Conservation (phyloP, 2,797 vertebrate genomes). For the Adelosebastes latens region DNA sequence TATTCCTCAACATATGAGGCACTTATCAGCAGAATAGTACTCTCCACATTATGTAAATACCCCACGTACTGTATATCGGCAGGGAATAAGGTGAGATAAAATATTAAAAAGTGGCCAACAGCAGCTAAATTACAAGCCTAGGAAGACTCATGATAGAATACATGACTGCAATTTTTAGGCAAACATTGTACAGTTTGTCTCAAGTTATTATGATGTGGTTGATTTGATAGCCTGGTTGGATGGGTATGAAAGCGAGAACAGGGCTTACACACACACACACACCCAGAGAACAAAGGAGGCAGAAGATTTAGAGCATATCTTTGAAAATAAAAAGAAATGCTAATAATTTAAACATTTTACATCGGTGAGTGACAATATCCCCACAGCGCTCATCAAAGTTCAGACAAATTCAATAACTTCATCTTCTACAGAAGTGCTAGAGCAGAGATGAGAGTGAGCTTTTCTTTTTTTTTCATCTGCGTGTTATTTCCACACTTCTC, state of each 20-base stretch:
- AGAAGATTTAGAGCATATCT: slow-evolving; percentile 25
- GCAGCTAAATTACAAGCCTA: slow-evolving; percentile 2
- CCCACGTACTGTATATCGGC: background rate
- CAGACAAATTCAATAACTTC: slow-evolving; percentile 51
- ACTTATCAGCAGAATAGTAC: background rate
- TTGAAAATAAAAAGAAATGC: slow-evolving; percentile 8
- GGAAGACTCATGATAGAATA: background rate
- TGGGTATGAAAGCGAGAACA: background rate
- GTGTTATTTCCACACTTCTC: slow-evolving; percentile 46
- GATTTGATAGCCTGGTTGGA: slow-evolving; percentile 4
- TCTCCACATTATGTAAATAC: background rate
- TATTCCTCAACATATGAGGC: background rate
- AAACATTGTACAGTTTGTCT: slow-evolving; percentile 11
- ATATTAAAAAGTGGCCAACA: background rate
- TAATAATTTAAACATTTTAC: slow-evolving; percentile 38
- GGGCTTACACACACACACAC: background rate
- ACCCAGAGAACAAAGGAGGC: slow-evolving; percentile 15
- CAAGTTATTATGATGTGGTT: background rate
- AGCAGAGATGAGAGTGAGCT: slow-evolving; percentile 28
- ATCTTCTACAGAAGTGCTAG: slow-evolving; percentile 36
- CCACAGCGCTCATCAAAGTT: slow-evolving; percentile 37
- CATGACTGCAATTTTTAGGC: background rate
- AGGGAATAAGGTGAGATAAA: background rate
- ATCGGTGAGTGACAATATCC: slow-evolving; percentile 25
- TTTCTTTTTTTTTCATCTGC: background rate